phyloP scores from a whole-genome alignment of 2,888 invertebrate genomes.

The Dicyrtoma fusca region DNA sequence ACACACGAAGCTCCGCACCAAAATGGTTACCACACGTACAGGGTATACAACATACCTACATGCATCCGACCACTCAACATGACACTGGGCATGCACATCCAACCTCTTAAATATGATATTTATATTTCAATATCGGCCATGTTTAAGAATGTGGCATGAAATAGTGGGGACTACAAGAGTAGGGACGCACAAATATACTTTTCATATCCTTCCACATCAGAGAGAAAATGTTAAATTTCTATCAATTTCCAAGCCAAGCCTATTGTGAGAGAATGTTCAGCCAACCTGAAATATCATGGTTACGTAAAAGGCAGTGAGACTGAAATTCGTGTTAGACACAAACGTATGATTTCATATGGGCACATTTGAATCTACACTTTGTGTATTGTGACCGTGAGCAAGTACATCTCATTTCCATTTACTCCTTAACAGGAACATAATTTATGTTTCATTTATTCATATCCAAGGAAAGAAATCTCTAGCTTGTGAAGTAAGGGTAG shows the following conservation, averaged over 20 bases:
- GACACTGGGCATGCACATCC: not conserved
- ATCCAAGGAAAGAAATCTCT: constrained; percentile 20
- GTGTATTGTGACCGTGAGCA: not conserved
- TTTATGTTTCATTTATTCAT: constrained; percentile 52
- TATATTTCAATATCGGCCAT: not conserved
- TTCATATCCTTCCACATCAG: too few relatives aligned
- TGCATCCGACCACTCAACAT: not conserved
- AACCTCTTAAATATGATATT: too few relatives aligned
- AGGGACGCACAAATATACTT: too few relatives aligned
- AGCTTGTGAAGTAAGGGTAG: too few relatives aligned
- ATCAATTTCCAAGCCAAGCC: constrained; percentile 32
- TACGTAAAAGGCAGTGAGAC: constrained; percentile 18
- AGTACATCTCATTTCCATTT: constrained; percentile 49
- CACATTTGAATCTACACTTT: not conserved
- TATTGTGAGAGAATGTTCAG: constrained; percentile 24
- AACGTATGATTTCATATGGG: constrained; percentile 1
- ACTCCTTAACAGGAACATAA: constrained; percentile 41
- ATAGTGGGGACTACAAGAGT: too few relatives aligned
- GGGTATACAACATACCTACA: too few relatives aligned
- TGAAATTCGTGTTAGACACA: not conserved
- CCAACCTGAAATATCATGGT: constrained; percentile 33
- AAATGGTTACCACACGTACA: too few relatives aligned
- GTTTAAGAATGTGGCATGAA: not conserved
- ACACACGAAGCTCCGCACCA: too few relatives aligned
- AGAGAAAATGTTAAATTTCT: constrained; percentile 20